phyloP scores from a whole-genome alignment of 2,888 invertebrate species.

The Julus scanicus region DNA sequence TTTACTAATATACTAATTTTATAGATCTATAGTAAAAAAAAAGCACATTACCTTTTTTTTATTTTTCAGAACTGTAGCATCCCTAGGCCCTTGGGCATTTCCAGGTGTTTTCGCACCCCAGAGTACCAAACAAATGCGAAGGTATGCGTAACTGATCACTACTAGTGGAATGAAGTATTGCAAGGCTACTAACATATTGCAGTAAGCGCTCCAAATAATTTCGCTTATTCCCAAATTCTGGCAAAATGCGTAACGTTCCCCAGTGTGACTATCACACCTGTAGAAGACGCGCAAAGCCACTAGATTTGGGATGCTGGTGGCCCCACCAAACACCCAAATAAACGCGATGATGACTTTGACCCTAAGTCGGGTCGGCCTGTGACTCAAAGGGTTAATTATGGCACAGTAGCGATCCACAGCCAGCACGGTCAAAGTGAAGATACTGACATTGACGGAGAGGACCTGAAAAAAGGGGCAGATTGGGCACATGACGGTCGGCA shows the following conservation, averaged over 20 bases:
- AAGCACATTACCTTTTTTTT: slow-evolving; percentile 81
- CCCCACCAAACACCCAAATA: slow-evolving; percentile 79
- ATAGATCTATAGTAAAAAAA: no score
- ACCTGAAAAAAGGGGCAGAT: slow-evolving; percentile 86
- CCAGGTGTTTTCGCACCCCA: slow-evolving; percentile 84
- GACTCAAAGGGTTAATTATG: slow-evolving; percentile 70
- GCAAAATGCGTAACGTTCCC: slow-evolving; percentile 50
- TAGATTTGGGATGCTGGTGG: slow-evolving; percentile 69
- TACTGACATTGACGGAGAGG: slow-evolving; percentile 87
- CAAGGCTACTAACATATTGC: slow-evolving; percentile 64
- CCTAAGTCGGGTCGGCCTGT: slow-evolving; percentile 77
- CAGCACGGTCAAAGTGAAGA: slow-evolving; percentile 87
- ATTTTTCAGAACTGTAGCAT: slow-evolving; percentile 82
- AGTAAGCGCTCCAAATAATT: slow-evolving; percentile 53
- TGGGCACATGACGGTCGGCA: slow-evolving; percentile 87
- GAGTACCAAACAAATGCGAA: slow-evolving; percentile 80
- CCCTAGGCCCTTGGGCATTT: slow-evolving; percentile 80
- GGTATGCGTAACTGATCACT: slow-evolving; percentile 85
- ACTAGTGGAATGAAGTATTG: slow-evolving; percentile 82
- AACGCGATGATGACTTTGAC: slow-evolving; percentile 79
- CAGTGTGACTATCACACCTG: slow-evolving; percentile 64
- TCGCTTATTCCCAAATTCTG: background rate
- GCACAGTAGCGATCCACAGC: slow-evolving; percentile 82
- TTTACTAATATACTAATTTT: no score
- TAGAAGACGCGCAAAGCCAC: slow-evolving; percentile 73